These are phyloP conservation scores for Sussaba pulchella DNA, from an alignment of 2,888 invertebrate genomes.

Conservation along the genomic window DNA sequence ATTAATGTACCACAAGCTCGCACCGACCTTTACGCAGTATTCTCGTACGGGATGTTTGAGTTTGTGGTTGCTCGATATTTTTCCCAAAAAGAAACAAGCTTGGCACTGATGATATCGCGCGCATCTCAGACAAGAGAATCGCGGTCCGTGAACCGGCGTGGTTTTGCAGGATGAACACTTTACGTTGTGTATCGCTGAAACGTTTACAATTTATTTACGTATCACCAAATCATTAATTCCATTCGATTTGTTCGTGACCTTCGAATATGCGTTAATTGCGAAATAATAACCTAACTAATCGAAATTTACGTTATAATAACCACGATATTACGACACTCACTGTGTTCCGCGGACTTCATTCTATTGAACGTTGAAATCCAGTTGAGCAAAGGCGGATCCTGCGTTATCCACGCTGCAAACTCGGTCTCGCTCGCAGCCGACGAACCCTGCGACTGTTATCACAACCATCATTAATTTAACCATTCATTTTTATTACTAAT, in stretches of 20 bases:
- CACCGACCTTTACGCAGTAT: conserved; percentile 86
- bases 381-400: conserved; percentile 87
- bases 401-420: conserved; percentile 90
- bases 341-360: conserved; percentile 87
- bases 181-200: conserved; percentile 86
- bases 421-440: conserved; percentile 88
- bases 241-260: not conserved
- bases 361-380: conserved; percentile 89
- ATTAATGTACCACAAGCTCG: not conserved
- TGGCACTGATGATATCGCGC: conserved; percentile 89
- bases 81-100: conserved; percentile 88
- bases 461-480: conserved; percentile 7
- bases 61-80: conserved; percentile 87
- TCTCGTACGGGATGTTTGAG: conserved; percentile 88
- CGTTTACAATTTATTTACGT: conserved; percentile 44
- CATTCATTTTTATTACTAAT: not conserved
- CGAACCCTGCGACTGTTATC: conserved; percentile 89
- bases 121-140: conserved; percentile 89
- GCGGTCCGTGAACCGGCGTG: conserved; percentile 86
- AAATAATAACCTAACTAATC: not conserved
- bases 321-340: conserved; percentile 79
- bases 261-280: not conserved
- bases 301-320: too few relatives aligned
- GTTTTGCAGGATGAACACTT: conserved; percentile 88
- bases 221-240: conserved; percentile 29